Evolutionary conservation across 2,888 invertebrate species (phyloP).

Genomic region (Drosophila borealis): DNA sequence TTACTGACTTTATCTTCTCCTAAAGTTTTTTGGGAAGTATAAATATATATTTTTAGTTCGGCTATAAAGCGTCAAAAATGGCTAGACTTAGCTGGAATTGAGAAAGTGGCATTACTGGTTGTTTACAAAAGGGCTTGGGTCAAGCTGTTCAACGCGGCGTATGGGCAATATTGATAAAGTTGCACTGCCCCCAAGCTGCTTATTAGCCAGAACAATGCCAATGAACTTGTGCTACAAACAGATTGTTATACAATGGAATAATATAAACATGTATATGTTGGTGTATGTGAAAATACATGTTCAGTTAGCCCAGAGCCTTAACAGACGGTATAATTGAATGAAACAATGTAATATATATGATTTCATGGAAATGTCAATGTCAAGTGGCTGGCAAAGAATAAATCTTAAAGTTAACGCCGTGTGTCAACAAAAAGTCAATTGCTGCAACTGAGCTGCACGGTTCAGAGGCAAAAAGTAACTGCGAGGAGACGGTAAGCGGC

Average conservation of each 20-base stretch:
- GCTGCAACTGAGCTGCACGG: conserved; percentile 52
- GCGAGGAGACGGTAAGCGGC: conserved; percentile 55
- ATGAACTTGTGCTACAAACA: conserved; percentile 31
- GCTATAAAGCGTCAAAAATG: too few relatives aligned
- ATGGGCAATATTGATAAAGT: conserved; percentile 36
- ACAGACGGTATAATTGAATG: conserved; percentile 23
- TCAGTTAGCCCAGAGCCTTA: too few relatives aligned
- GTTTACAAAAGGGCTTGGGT: background rate
- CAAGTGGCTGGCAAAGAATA: conserved; percentile 46
- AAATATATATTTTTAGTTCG: too few relatives aligned
- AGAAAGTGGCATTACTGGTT: background rate
- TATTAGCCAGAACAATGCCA: conserved; percentile 21
- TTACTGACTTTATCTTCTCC: too few relatives aligned
- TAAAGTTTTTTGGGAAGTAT: too few relatives aligned
- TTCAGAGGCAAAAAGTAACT: conserved; percentile 29
- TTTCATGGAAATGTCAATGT: conserved; percentile 56
- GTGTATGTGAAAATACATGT: too few relatives aligned
- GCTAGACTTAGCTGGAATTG: too few relatives aligned
- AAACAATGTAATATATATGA: conserved; percentile 13
- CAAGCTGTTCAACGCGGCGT: conserved; percentile 18
- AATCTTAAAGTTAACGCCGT: conserved; percentile 53
- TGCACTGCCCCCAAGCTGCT: conserved; percentile 37
- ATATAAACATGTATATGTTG: background rate
- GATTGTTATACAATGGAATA: conserved; percentile 17
- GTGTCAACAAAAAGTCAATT: conserved; percentile 54